Conservation (phyloP, 1,140 invertebrate genomes). For the Idris sp. region DNA sequence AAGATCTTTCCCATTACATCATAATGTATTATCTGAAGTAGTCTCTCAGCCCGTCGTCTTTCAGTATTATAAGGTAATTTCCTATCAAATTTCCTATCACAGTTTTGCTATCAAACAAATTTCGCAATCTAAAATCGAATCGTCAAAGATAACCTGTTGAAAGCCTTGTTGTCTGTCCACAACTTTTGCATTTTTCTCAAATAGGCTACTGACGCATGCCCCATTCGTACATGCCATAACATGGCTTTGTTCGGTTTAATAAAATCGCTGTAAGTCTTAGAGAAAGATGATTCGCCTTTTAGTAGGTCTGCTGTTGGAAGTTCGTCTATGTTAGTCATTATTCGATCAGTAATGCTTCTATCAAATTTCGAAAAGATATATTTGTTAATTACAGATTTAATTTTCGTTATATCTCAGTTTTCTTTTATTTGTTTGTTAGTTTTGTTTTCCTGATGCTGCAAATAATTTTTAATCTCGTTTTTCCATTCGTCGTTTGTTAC, state of each 20-base stretch:
- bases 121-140: background rate
- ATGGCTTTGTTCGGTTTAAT: background rate
- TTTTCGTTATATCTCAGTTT: too few species aligned
- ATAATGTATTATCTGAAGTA: background rate
- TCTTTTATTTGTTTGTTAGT: too few species aligned
- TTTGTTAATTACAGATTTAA: too few species aligned
- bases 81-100: too few species aligned
- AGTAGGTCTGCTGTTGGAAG: background rate
- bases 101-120: background rate
- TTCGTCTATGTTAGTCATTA: background rate
- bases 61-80: background rate
- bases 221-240: conserved; percentile 2
- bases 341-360: background rate
- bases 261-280: background rate
- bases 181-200: background rate
- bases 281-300: background rate
- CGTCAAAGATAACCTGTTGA: background rate
- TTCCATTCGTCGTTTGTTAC: too few species aligned
- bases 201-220: background rate
- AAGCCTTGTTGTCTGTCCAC: background rate
- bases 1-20: conserved; percentile 4
- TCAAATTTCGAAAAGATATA: background rate
- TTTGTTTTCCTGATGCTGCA: too few species aligned
- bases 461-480: too few species aligned
- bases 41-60: background rate